Evolutionary conservation across 2,888 invertebrate genomes (phyloP).

Genomic region (Mesorhabditis spiculigera): DNA sequence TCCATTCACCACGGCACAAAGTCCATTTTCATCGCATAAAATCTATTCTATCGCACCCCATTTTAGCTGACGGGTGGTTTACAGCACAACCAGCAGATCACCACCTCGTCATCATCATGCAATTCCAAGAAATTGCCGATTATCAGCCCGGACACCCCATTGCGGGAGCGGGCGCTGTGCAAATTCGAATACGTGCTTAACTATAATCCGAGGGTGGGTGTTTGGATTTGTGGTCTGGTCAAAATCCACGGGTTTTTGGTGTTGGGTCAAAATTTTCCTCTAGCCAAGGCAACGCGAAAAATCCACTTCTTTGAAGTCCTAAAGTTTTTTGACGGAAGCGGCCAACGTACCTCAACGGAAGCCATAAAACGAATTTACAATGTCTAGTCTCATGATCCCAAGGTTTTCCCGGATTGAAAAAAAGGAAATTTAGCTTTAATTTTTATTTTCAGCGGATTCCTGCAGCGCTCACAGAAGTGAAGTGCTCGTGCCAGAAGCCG

Average conservation of each 20-base stretch:
- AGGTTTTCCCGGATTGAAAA: no score
- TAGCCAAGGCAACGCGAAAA: no score
- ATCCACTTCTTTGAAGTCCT: background rate
- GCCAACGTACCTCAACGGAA: no score
- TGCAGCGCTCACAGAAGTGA: conserved; percentile 55
- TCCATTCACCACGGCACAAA: no score
- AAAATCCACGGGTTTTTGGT: no score
- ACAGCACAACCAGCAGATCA: conserved; percentile 52
- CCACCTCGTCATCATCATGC: conserved; percentile 50
- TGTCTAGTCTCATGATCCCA: no score
- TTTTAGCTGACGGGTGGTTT: conserved; percentile 40
- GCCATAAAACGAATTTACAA: no score
- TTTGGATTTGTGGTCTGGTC: no score
- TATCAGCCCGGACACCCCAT: conserved; percentile 52
- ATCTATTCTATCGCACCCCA: no score
- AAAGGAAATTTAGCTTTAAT: conserved; percentile 1
- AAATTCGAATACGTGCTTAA: conserved; percentile 57
- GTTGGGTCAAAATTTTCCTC: no score
- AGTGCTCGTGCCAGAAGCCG: conserved; percentile 53
- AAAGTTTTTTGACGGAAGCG: background rate
- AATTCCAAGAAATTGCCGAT: conserved; percentile 47
- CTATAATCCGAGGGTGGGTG: conserved; percentile 52
- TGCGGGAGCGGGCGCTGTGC: conserved; percentile 54
- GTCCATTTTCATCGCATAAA: no score
- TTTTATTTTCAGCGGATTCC: conserved; percentile 50